Percentiles rank a stretch among this genome's conserved stretches.
Conservation (phyloP, 1,140 invertebrate genomes). For the Drosophila pandora region DNA sequence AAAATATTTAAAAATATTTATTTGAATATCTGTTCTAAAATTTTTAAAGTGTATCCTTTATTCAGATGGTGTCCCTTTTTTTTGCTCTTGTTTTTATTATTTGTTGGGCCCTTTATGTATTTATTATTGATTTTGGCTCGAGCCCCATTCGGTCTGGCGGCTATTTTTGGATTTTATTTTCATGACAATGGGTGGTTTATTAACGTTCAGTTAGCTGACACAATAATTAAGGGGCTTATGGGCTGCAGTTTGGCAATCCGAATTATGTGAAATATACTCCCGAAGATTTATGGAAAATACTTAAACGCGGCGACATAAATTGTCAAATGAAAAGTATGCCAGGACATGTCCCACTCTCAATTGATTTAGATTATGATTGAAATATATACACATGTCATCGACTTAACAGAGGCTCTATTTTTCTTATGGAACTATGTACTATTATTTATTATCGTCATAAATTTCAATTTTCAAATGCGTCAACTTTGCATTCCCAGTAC, state of each 20-base stretch:
- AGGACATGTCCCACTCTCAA: slow-evolving; percentile 8
- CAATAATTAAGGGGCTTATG: slow-evolving; percentile 45
- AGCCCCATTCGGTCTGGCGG: slow-evolving; percentile 39
- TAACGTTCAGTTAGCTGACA: slow-evolving; percentile 54
- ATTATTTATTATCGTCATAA: slow-evolving; percentile 34
- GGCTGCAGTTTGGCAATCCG: slow-evolving; percentile 30
- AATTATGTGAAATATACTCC: slow-evolving; percentile 18
- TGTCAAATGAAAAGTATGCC: neutral
- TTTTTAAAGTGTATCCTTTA: slow-evolving; percentile 2
- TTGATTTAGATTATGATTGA: neutral
- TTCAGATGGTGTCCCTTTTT: slow-evolving; percentile 7
- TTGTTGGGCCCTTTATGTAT: slow-evolving; percentile 44
- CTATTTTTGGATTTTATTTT: slow-evolving; percentile 51
- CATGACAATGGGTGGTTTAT: slow-evolving; percentile 54
- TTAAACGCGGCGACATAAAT: slow-evolving; percentile 8
- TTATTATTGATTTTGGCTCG: slow-evolving; percentile 48
- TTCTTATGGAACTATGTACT: neutral
- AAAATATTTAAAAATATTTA: neutral
- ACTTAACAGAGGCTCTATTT: neutral
- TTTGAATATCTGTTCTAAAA: slow-evolving; percentile 6
- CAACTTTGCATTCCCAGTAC: slow-evolving; percentile 15
- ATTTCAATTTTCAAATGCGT: slow-evolving; percentile 51
- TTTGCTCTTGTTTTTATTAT: slow-evolving; percentile 9
- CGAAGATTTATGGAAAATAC: slow-evolving; percentile 27
- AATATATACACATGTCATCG: slow-evolving; percentile 13